A percentile compares a stretch with the other conserved stretches of the same genome.
phyloP scores from a whole-genome alignment of 2,888 invertebrate species.

The Fragum fragum region DNA sequence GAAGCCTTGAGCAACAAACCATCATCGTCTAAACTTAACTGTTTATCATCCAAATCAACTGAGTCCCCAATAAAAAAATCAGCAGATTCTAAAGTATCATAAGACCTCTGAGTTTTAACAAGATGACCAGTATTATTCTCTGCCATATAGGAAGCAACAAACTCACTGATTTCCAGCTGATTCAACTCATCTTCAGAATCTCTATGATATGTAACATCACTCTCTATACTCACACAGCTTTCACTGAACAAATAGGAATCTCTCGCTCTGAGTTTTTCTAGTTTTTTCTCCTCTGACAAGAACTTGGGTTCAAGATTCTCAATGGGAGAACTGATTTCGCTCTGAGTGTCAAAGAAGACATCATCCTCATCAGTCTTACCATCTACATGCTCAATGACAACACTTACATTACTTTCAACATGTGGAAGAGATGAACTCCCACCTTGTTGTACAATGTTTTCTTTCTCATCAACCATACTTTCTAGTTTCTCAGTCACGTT shows the following conservation, averaged over 20 bases:
- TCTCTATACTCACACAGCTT: slow-evolving; percentile 54
- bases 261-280: not conserved
- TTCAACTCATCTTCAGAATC: slow-evolving; percentile 58
- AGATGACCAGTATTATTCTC: slow-evolving; percentile 19
- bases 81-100: slow-evolving; percentile 10
- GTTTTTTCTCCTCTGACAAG: not conserved
- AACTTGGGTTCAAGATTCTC: not conserved
- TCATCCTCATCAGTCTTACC: slow-evolving; percentile 22
- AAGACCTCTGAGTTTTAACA: not conserved
- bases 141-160: slow-evolving; percentile 26
- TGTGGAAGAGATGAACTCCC: not conserved
- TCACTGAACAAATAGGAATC: slow-evolving; percentile 22
- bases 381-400: not conserved
- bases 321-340: slow-evolving; percentile 37
- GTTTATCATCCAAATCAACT: slow-evolving; percentile 14
- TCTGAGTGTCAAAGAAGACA: slow-evolving; percentile 57
- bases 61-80: slow-evolving; percentile 2
- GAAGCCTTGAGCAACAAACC: not conserved
- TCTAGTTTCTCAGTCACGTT: not conserved
- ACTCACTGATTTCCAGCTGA: slow-evolving; percentile 33
- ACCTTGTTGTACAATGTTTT: not conserved
- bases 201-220: slow-evolving; percentile 64
- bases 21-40: not conserved
- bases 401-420: slow-evolving; percentile 1
- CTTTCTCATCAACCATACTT: not conserved